phyloP scores from a whole-genome alignment of 2,113 vertebrate genomes.

The Poecilia latipinna region DNA sequence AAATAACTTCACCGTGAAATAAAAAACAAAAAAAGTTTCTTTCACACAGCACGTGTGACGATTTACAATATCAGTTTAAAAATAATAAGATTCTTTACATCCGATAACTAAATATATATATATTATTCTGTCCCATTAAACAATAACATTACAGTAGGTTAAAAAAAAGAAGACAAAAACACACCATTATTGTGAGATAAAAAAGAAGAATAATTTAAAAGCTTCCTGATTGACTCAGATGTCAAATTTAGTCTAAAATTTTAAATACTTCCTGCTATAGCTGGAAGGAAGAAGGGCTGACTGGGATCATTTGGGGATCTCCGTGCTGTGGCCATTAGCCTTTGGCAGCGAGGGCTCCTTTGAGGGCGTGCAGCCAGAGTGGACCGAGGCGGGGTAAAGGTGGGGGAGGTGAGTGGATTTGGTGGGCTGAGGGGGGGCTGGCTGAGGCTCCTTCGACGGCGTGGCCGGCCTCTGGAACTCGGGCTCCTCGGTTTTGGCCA shows the following conservation, averaged over 20 bases:
- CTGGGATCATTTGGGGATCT: slow-evolving; percentile 48
- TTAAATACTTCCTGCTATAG: slow-evolving; percentile 8
- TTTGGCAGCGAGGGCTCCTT: slow-evolving; percentile 52
- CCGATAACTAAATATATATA: slow-evolving; percentile 28
- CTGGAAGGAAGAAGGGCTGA: background rate
- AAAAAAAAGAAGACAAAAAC: slow-evolving; percentile 21
- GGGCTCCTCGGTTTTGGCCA: slow-evolving; percentile 61
- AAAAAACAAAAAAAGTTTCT: background rate
- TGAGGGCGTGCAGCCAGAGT: slow-evolving; percentile 37
- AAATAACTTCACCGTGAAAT: background rate
- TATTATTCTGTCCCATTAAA: slow-evolving; percentile 28
- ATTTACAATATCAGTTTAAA: slow-evolving; percentile 40
- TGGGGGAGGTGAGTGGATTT: slow-evolving; percentile 52
- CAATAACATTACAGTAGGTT: slow-evolving; percentile 42
- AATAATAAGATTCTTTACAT: slow-evolving; percentile 42
- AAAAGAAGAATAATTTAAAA: slow-evolving; percentile 43
- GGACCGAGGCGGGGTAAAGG: slow-evolving; percentile 20
- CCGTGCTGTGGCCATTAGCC: slow-evolving; percentile 4
- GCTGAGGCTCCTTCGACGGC: slow-evolving; percentile 66
- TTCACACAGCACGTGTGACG: slow-evolving; percentile 11
- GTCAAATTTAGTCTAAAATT: slow-evolving; percentile 40
- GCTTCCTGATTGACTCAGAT: slow-evolving; percentile 56
- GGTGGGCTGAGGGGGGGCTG: slow-evolving; percentile 56
- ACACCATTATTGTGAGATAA: slow-evolving; percentile 46
- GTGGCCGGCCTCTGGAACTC: slow-evolving; percentile 79